Base-by-base conservation (phyloP, 2,888 invertebrate species). In the Phlogophora meticulosa region DNA sequence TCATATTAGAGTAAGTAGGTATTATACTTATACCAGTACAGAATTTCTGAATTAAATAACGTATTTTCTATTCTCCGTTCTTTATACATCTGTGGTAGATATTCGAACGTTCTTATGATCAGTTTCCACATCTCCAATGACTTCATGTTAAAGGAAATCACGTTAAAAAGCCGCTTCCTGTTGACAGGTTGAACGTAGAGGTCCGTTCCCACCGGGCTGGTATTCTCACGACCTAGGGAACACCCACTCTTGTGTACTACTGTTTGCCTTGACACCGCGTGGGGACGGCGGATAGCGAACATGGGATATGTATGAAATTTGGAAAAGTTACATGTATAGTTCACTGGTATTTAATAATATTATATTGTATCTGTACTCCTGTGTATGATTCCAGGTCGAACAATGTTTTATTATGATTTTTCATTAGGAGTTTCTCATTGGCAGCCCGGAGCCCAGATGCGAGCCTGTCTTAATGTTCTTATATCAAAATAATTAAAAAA, bases 191-290 rank as follows among this genome's bases (percentile, higher is more conserved):
- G 57, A 5, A 53, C 28, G 78, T 58, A 46, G 63, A 68, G 71
- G 59, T 46, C 42, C 22, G 69, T 82, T 82, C 83, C 61, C 81
- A 81, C 55, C 72, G 56, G 1, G 43, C 22, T 24, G 28, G 38
- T 22, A 34, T 85, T 87, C 87, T 82, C 86, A 86, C 83, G 77
- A 51, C 46, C 17, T n/a, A 66, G 72, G 72, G 77, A 72, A 82
- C 85, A 77, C 85, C 85, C 85, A 85, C 85, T 80, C 77, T 17
- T 63, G 51, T 76, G 73, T 65, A 68, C 60, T 70, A 60, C 58
- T 80, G 68, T 70, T 82, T 75, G 38, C 42, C 24, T 58, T 78
- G 76, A 58, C 76, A 61, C 76, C 28, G 45, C 34, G 78, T 48
- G 34, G 34, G 24, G 64, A 24, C 4, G 15, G 17, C 22, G 4